phyloP scores from a whole-genome alignment of 2,113 vertebrate species.

The Salvator merianae region DNA sequence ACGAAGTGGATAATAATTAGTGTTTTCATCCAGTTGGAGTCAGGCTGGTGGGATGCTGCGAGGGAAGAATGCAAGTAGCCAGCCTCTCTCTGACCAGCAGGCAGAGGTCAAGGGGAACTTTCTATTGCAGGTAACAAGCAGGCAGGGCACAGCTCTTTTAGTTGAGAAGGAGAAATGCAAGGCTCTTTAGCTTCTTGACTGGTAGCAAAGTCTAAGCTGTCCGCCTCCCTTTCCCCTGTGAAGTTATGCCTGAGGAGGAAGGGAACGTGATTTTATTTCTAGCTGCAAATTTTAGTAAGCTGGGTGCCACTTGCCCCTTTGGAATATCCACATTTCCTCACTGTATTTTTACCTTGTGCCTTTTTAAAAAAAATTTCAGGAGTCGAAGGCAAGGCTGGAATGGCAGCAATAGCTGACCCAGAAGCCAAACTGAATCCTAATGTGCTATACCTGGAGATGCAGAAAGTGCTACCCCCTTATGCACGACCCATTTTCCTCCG shows the following conservation, averaged over 20 bases:
- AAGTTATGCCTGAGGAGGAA: not conserved
- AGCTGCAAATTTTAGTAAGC: not conserved
- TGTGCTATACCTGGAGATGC: conserved; percentile 74
- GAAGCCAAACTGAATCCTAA: conserved; percentile 74
- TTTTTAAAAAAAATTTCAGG: conserved; percentile 66
- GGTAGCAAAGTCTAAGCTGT: not conserved
- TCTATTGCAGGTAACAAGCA: not conserved
- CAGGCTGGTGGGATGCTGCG: not conserved
- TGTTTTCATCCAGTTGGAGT: not conserved
- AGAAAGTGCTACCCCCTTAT: conserved; percentile 83
- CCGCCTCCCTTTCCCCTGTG: no score
- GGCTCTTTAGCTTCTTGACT: not conserved
- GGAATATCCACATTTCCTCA: no score
- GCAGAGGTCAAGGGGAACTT: not conserved
- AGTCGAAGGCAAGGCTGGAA: conserved; percentile 89
- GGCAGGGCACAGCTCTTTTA: not conserved
- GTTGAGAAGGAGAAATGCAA: not conserved
- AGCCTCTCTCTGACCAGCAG: not conserved
- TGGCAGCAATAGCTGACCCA: conserved; percentile 84
- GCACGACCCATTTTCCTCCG: conserved; percentile 88
- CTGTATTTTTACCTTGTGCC: not conserved
- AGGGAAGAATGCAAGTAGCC: not conserved
- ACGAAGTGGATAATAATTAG: not conserved
- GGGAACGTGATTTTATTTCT: not conserved
- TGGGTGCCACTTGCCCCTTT: not conserved